Evolutionary conservation across 1,140 invertebrate genomes (phyloP).

Genomic region (Micrasema longulum): DNA sequence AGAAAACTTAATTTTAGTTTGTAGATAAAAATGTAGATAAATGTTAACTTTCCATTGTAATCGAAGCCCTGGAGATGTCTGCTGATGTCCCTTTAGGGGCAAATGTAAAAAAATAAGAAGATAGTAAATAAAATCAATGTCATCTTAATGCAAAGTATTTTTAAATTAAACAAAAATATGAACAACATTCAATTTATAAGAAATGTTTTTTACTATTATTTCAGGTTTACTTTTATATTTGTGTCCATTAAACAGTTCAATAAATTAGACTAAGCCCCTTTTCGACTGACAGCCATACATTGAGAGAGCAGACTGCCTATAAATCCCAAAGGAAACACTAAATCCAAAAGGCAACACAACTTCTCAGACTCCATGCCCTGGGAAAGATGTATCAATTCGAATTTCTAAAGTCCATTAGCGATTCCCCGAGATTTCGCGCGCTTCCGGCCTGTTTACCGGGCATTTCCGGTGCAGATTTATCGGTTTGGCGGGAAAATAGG

Average conservation of each 20-base stretch:
- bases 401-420: slow-evolving; percentile 55
- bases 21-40: no score
- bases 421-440: slow-evolving; percentile 48
- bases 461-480: slow-evolving; percentile 53
- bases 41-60: no score
- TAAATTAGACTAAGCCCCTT: slow-evolving; percentile 12
- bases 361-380: slow-evolving; percentile 3
- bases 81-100: no score
- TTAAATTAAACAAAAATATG: no score
- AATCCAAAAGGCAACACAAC: slow-evolving; percentile 13
- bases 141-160: no score
- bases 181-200: no score
- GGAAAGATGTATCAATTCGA: slow-evolving; percentile 51
- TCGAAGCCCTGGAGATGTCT: no score
- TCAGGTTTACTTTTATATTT: neutral
- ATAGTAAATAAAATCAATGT: no score
- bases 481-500: slow-evolving; percentile 44
- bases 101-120: no score
- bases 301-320: neutral
- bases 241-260: slow-evolving; percentile 16
- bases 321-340: slow-evolving; percentile 35
- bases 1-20: no score
- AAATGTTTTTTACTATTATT: no score
- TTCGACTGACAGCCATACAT: slow-evolving; percentile 5
- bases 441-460: slow-evolving; percentile 44